Base-by-base conservation (phyloP, 2,113 vertebrate genomes). In the Dromiciops gliroides region DNA sequence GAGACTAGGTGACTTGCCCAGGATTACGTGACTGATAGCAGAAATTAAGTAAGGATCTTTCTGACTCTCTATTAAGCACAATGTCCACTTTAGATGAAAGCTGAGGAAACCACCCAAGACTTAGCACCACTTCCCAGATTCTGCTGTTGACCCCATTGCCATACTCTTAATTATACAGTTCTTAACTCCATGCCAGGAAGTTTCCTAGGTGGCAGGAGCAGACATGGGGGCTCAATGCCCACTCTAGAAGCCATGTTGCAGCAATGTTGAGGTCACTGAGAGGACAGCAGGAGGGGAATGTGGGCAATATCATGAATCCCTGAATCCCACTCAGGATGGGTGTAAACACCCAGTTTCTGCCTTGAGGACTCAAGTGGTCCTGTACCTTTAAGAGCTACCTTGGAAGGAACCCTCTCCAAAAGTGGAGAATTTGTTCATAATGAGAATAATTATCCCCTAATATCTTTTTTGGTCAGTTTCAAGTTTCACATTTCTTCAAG, bases 371-470 rank as follows among this genome's bases (percentile, higher is more conserved):
- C 67, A 12, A 49, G 11, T 51, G 23, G 50, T 0, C 4, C 10
- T 92, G 94, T 51, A 37, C 44, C 28, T 0, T 0, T 0, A 60
- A 37, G 91, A 47, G 25, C 24, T 90, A 24, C 6, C 22, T 52
- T 22, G 10, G 28, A 7, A 3, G 6, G 67, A 8, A 50, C 47
- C 44, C 47, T 9, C 11, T 51, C 92, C 1, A 0, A 51, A 94
- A 83, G 14, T 28, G 11, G 67, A 49, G 47, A 10, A 23, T 51
- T 52, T 50, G 52, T 26, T 31, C 25, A 25, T 19, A 25, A 12
- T 56, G 9, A 2, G 0, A 8, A 7, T 1, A 9, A 0, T 16
- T 0, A 1, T 37, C 8, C 24, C 14, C 60, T 2, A 4, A 16
- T 28, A 47, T 75, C 48, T 51, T 31, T 11, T 31, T 91, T 47